Evolutionary conservation across 2,888 invertebrate genomes (phyloP), one percentile per base, ranked within the genome.

Genomic region (Nemoura dubitans): DNA sequence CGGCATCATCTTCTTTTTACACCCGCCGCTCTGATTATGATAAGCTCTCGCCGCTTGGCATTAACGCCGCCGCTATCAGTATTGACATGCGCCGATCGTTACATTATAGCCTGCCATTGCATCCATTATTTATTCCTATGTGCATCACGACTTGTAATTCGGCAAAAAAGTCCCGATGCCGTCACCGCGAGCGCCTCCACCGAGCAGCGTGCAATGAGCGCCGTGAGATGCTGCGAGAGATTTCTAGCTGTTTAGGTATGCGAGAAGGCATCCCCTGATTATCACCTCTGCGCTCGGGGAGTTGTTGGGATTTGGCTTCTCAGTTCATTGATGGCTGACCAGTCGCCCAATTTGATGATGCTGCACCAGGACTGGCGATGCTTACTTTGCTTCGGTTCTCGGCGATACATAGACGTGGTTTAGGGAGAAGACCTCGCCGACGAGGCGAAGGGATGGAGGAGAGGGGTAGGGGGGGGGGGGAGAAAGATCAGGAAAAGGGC

Each of bases 261-360:
- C 86, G 81, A 36, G 82, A 10, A 21, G 82, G 28, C 30, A 25
- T 43, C 43, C 59, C 81, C 86, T 86, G 86, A 86, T 86, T 86
- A 86, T 86, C 86, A 81, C 86, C 82, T 76, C 86, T 27, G 82
- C 76, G 30, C 42, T 6, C 30, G 27, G 86, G 86, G 82, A 81
- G 43, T 30, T 82, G 82, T 78, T 80, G 30, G 86, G 80, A 86
- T 30, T 80, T 78, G 81, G 36, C 25, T 27, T 43, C 80, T 76
- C 87, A 43, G 43, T 76, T 85, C 86, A 86, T 86, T 87, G 87
- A 87, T 85, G 85, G 87, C 86, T 87, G 87, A 87, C 87, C 87
- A 59, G 43, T 76, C 84, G 86, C 85, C 85, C 86, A 87, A 86
- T 87, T 85, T 86, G 87, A 87, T 87, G 87, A 86, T 85, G 85